A percentile compares a stretch with the other conserved stretches of the same genome.
Conservation (phyloP, 2,113 vertebrate species). For the Amblyornis subalaris region DNA sequence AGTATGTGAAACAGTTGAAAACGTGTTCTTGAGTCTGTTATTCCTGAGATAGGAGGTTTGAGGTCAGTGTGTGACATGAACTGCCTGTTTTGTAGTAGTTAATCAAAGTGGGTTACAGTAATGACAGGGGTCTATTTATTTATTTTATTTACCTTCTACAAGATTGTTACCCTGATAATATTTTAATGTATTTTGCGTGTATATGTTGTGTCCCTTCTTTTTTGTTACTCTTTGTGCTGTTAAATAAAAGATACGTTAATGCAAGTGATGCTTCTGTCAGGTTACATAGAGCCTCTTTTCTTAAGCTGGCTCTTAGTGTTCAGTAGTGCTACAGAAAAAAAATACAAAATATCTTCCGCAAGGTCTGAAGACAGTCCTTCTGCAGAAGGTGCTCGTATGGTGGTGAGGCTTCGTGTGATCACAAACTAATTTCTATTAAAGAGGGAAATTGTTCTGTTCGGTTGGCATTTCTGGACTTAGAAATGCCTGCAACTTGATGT, state of each 20-base stretch:
- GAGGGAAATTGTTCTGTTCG: background rate
- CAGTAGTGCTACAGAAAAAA: slow-evolving; percentile 26
- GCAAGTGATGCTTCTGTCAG: slow-evolving; percentile 39
- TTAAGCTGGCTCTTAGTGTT: slow-evolving; percentile 35
- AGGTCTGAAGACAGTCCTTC: background rate
- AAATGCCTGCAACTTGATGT: background rate
- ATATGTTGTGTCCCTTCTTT: background rate
- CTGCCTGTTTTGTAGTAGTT: background rate
- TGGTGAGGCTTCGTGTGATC: background rate
- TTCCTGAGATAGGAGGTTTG: background rate
- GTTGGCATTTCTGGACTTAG: background rate
- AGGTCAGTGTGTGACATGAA: background rate
- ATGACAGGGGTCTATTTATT: background rate
- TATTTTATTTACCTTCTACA: background rate
- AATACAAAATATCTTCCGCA: background rate
- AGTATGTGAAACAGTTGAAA: background rate
- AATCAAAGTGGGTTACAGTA: background rate
- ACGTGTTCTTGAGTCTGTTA: background rate
- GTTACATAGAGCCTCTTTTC: slow-evolving; percentile 12
- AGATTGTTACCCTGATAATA: background rate
- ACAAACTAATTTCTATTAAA: background rate
- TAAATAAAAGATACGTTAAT: slow-evolving; percentile 46
- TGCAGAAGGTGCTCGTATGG: background rate
- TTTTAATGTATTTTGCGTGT: background rate
- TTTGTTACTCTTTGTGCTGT: background rate